Base-by-base conservation (phyloP, 2,113 vertebrate genomes). In the Charina bottae region DNA sequence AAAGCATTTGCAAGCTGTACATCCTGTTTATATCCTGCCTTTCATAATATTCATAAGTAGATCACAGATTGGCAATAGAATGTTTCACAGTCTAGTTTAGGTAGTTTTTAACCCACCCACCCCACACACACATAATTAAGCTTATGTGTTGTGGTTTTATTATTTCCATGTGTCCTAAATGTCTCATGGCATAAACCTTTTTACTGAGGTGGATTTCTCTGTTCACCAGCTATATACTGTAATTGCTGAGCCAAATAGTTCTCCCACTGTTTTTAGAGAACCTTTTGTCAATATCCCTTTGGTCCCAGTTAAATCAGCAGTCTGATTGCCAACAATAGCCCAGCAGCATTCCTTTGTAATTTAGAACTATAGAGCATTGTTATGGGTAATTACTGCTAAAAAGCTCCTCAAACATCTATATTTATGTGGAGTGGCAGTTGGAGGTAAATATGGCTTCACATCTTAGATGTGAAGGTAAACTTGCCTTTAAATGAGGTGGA, bases 151-250 rank as follows among this genome's bases (percentile, higher is more conserved):
- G n/a, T 21, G 46, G 11, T 17, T 53, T 12, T 53, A 49, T 53
- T 53, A 6, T 85, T 92, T 54, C 60, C 15, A 89, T 93, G 8
- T 54, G 90, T 37, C 2, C 64, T 89, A 42, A 17, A 90, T 90
- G 84, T 56, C 59, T 0, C 15, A 21, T 54, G 2, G 1, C 12
- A 1, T 90, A 78, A 33, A 54, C 90, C 21, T 92, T 12, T 89
- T 89, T 89, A 49, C 28, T 53, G 13, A 62, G 2, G 21, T 89
- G 42, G 26, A 49, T 33, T 59, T 59, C 58, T 42, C 21, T 42
- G 33, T 37, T 58, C 10, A 21, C 55, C 21, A 87, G 56, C 19
- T 55, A 60, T 87, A 42, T 42, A 42, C 2, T 53, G 28, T 60
- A 59, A 60, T 42, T 26, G 58, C n/a, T 54, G 26, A 21, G 17